phyloP scores from a whole-genome alignment of 2,113 vertebrate species.

The Phyllopteryx taeniolatus region DNA sequence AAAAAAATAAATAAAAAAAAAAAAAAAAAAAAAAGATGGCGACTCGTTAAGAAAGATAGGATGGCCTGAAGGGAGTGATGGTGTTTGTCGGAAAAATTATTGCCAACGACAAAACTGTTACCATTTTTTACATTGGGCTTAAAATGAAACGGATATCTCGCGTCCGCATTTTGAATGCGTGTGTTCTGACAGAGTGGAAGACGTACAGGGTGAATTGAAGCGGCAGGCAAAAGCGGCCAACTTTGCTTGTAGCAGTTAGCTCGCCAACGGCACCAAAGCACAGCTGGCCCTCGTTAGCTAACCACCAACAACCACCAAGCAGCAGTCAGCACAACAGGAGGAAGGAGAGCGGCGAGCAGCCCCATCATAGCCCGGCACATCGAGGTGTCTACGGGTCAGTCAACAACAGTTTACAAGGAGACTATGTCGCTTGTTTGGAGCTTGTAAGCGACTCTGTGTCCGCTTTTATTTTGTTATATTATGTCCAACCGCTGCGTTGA shows the following conservation, averaged over 20 bases:
- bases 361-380: constrained; percentile 60
- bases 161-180: constrained; percentile 11
- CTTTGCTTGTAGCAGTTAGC: constrained; percentile 57
- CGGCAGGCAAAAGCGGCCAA: constrained; percentile 42
- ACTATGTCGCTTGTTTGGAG: neutral
- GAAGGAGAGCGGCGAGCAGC: constrained; percentile 50
- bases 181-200: constrained; percentile 14
- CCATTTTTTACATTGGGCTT: constrained; percentile 29
- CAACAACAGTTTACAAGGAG: neutral
- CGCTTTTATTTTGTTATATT: neutral
- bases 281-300: constrained; percentile 61
- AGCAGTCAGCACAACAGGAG: constrained; percentile 51
- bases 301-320: neutral
- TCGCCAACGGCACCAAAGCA: constrained; percentile 57
- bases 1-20: constrained; percentile 57
- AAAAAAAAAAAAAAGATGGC: constrained; percentile 75
- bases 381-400: constrained; percentile 70
- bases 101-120: constrained; percentile 40
- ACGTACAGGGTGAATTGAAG: constrained; percentile 48
- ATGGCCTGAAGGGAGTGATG: constrained; percentile 65
- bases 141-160: constrained; percentile 19
- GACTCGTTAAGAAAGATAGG: constrained; percentile 73
- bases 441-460: neutral
- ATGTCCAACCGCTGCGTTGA: neutral
- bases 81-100: constrained; percentile 53